Conservation (phyloP, 2,888 invertebrate genomes). For the Ophion slaviceki region DNA sequence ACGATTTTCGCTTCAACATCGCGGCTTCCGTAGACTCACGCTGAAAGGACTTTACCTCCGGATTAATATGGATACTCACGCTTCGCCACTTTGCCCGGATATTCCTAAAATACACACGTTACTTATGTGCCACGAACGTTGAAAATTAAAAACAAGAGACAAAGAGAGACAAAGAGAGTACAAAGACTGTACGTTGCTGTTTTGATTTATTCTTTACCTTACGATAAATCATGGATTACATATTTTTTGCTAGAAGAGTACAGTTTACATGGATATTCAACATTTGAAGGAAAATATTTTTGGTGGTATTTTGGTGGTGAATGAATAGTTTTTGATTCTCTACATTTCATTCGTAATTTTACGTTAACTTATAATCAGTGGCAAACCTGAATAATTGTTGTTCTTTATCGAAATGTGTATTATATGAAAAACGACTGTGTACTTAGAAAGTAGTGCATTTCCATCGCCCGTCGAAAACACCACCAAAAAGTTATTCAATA, state of each 20-base stretch:
- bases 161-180: too few relatives aligned
- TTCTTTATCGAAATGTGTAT: neutral
- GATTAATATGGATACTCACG: conserved; percentile 66
- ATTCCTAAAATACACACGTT: conserved; percentile 13
- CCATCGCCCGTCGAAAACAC: neutral
- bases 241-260: too few relatives aligned
- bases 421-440: neutral
- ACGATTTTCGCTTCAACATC: conserved; percentile 49
- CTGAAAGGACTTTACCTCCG: conserved; percentile 23
- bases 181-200: neutral
- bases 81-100: conserved; percentile 38
- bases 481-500: too few relatives aligned
- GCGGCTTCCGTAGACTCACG: conserved; percentile 30
- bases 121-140: neutral
- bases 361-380: neutral
- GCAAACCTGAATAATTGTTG: neutral
- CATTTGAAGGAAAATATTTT: too few relatives aligned
- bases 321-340: neutral
- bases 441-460: neutral
- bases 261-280: neutral
- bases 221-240: too few relatives aligned
- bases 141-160: neutral
- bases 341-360: neutral
- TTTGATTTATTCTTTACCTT: too few relatives aligned
- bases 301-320: too few relatives aligned